Base-by-base conservation (phyloP, 2,113 vertebrate species). In the Gobius niger region DNA sequence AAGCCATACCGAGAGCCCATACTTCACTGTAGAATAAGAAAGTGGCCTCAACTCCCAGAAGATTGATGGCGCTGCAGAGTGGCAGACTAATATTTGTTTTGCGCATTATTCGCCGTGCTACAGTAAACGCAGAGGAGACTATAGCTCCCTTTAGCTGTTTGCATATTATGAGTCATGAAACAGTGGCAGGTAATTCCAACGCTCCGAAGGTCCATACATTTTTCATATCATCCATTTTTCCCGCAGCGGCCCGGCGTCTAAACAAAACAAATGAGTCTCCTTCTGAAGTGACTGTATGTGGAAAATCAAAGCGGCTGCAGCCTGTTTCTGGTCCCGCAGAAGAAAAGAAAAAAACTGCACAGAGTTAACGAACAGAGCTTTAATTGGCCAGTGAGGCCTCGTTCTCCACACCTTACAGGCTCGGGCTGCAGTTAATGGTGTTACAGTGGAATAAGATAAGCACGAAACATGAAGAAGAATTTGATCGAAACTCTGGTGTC, bases 131-230 rank as follows among this genome's bases (percentile, higher is more conserved):
- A 78, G 81, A 75, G 64, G 68, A 78, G 67, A 64, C 78, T 81
- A 67, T 72, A 77, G 64, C 80, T 67, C 19, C 85, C 87, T 73
- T 88, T 71, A 89, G 85, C 87, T 76, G 84, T 83, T 83, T 84
- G 78, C 77, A 86, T 86, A 91, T 90, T 88, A 90, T 78, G 77
- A 82, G 83, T 85, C 89, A 91, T 90, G 90, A 87, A 90, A 86
- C 85, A 88, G 85, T 90, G 90, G 83, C 91, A 91, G 90, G 88
- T 92, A 88, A 91, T 92, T 91, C 86, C 81, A 81, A 80, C 69
- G 83, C 81, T 86, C 85, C 87, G 78, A 65, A 72, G 83, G 87
- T 87, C 82, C 68, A 82, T 85, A 83, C 83, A 88, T 90, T 90
- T 90, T 89, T 91, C 86, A 91, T 86, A 76, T 80, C 81, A 90